phyloP scores from a whole-genome alignment of 1,140 invertebrate genomes.

The Diuraphis noxia region DNA sequence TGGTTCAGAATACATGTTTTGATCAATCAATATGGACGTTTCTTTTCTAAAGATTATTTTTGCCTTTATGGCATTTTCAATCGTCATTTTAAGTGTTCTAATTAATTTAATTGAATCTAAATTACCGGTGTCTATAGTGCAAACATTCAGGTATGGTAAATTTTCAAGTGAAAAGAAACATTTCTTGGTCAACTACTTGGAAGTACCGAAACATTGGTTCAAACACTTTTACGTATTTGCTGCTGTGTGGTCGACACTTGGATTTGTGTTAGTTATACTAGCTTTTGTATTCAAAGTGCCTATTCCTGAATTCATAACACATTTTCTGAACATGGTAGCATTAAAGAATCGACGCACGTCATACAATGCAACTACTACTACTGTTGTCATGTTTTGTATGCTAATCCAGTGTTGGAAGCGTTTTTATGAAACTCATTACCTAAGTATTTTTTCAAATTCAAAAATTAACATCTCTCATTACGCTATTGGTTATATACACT shows the following conservation, averaged over 20 bases:
- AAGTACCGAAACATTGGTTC: slow-evolving; percentile 76
- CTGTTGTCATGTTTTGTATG: slow-evolving; percentile 67
- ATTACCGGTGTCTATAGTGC: slow-evolving; percentile 67
- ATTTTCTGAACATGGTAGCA: slow-evolving; percentile 63
- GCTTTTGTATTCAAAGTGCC: slow-evolving; percentile 62
- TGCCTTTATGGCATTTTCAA: slow-evolving; percentile 60
- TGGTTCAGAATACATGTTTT: not conserved
- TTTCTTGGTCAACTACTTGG: slow-evolving; percentile 62
- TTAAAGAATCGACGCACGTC: slow-evolving; percentile 63
- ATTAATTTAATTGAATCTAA: slow-evolving; percentile 68
- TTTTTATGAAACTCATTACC: slow-evolving; percentile 75
- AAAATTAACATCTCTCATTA: slow-evolving; percentile 82
- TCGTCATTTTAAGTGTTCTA: slow-evolving; percentile 64
- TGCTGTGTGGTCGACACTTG: slow-evolving; percentile 62
- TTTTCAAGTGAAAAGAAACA: slow-evolving; percentile 65
- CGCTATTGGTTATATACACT: slow-evolving; percentile 74
- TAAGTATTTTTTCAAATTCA: slow-evolving; percentile 78
- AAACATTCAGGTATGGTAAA: slow-evolving; percentile 71
- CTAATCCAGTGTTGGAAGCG: slow-evolving; percentile 72
- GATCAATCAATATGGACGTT: slow-evolving; percentile 60
- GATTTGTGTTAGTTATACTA: slow-evolving; percentile 62
- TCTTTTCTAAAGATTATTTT: slow-evolving; percentile 64
- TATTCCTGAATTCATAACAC: slow-evolving; percentile 62
- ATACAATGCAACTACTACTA: slow-evolving; percentile 61
- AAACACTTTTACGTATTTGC: slow-evolving; percentile 75